Evolutionary conservation across 1,140 invertebrate species (phyloP).

Genomic region (Frieseomelitta varia): DNA sequence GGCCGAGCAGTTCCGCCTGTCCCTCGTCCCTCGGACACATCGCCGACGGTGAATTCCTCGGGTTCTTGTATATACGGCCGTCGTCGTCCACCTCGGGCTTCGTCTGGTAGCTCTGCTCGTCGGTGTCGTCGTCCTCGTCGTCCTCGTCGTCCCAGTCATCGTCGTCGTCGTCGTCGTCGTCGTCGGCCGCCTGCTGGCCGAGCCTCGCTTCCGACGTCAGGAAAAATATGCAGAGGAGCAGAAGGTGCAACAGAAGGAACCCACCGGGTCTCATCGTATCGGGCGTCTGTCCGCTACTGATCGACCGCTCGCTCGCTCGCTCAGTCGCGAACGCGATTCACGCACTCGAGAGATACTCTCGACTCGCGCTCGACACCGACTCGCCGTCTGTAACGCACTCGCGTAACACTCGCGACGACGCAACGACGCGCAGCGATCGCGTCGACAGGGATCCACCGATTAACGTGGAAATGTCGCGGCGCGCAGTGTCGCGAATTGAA

Average conservation of each 20-base stretch:
- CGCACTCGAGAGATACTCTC: no score
- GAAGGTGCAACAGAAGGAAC: constrained; percentile 67
- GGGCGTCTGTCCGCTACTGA: neutral
- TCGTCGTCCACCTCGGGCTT: constrained; percentile 86
- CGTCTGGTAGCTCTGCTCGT: constrained; percentile 83
- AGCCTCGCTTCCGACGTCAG: constrained; percentile 73
- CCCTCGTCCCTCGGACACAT: constrained; percentile 92
- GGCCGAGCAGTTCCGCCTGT: constrained; percentile 85
- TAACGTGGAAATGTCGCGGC: no score
- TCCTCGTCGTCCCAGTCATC: constrained; percentile 80
- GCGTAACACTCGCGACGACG: no score
- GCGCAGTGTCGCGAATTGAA: constrained; percentile 14
- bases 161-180: constrained; percentile 81
- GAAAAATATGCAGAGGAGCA: constrained; percentile 69
- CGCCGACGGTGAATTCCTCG: constrained; percentile 92
- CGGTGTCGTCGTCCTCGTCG: constrained; percentile 84
- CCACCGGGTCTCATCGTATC: constrained; percentile 73
- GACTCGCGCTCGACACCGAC: no score
- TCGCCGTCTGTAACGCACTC: no score
- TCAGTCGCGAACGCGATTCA: no score
- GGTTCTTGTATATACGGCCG: constrained; percentile 92
- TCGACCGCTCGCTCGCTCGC: no score
- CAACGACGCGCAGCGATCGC: no score
- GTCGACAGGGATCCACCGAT: no score
- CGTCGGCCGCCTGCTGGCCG: constrained; percentile 72